Conservation (phyloP, 1,140 invertebrate genomes). For the Drosophila tropicalis region DNA sequence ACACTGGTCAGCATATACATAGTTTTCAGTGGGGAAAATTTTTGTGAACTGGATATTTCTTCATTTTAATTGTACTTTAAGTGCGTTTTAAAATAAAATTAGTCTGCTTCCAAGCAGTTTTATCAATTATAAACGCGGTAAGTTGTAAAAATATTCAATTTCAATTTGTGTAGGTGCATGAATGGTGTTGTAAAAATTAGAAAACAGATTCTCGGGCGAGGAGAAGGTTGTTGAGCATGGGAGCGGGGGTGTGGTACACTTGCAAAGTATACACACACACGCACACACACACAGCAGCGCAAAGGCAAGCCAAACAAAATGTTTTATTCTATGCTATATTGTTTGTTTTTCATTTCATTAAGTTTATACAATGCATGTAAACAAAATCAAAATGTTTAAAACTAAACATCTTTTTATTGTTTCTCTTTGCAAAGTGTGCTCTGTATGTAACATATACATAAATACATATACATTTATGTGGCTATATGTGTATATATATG, state of each 20-base stretch:
- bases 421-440: slow-evolving; percentile 20
- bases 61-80: slow-evolving; percentile 39
- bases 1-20: slow-evolving; percentile 43
- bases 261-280: slow-evolving; percentile 6
- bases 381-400: background rate
- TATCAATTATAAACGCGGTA: slow-evolving; percentile 43
- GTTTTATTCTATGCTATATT: background rate
- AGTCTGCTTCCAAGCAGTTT: slow-evolving; percentile 65
- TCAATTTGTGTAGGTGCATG: background rate
- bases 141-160: background rate
- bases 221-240: background rate
- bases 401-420: background rate
- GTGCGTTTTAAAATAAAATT: slow-evolving; percentile 53
- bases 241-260: slow-evolving; percentile 7
- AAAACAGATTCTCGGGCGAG: background rate
- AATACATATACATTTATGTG: slow-evolving; percentile 8
- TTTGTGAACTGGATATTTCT: slow-evolving; percentile 41
- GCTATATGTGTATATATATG: background rate
- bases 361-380: background rate
- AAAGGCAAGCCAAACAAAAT: slow-evolving; percentile 9
- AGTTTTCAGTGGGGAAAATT: slow-evolving; percentile 37
- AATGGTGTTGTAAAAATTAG: background rate
- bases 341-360: background rate
- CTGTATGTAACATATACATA: background rate
- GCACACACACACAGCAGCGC: background rate